These are phyloP conservation scores for Cyrtonyx montezumae DNA, from an alignment of 2,113 vertebrate genomes.

Conservation along the genomic window DNA sequence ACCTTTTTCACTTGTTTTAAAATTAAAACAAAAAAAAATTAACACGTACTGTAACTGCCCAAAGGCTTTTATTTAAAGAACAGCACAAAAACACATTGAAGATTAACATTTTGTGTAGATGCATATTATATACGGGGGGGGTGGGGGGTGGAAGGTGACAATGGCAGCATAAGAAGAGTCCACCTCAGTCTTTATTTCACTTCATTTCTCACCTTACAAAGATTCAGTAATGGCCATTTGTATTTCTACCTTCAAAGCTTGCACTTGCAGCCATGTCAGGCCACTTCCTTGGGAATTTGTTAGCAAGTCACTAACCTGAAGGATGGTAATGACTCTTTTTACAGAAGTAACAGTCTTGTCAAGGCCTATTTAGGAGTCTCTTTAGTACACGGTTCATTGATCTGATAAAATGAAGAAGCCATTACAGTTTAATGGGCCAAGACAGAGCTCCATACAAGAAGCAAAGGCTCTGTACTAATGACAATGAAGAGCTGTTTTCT, in stretches of 20 bases:
- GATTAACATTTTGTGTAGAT: not conserved
- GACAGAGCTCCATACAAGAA: not conserved
- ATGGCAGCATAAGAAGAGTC: not conserved
- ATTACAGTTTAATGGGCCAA: not conserved
- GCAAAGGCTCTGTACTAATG: not conserved
- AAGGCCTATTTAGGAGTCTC: not conserved
- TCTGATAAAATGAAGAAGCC: not conserved
- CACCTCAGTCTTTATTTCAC: not conserved
- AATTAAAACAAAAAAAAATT: not conserved
- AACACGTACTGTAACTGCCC: not conserved
- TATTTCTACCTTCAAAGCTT: not conserved
- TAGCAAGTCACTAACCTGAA: constrained; percentile 7
- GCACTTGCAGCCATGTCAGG: not conserved
- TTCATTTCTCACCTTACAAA: not conserved
- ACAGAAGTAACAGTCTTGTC: not conserved
- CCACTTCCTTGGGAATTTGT: not conserved
- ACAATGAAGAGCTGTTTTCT: not conserved
- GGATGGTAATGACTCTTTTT: not conserved
- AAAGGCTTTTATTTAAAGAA: not conserved
- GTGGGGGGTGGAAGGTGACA: fast-evolving
- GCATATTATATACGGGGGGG: not conserved
- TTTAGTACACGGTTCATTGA: not conserved
- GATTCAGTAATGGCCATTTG: not conserved
- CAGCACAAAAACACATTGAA: not conserved
- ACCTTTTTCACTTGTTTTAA: not conserved